phyloP scores from a whole-genome alignment of 1,140 invertebrate species.

The Drosophila triauraria region DNA sequence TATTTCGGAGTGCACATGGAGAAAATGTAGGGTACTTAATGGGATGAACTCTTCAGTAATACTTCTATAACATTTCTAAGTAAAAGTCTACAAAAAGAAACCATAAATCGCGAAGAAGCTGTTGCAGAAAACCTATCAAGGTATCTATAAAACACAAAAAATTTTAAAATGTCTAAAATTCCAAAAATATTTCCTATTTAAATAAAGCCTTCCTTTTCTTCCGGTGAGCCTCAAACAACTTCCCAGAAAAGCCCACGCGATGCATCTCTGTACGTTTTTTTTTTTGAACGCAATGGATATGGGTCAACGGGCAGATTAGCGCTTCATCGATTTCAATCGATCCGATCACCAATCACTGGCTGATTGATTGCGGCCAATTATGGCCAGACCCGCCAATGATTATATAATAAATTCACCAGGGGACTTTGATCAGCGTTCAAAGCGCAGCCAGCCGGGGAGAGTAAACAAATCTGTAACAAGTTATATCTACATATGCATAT shows the following conservation, averaged over 20 bases:
- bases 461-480: conserved; percentile 74
- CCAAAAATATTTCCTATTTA: neutral
- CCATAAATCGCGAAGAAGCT: neutral
- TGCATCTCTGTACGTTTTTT: neutral
- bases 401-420: conserved; percentile 77
- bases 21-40: neutral
- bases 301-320: conserved; percentile 77
- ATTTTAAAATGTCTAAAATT: neutral
- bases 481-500: conserved; percentile 40
- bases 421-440: conserved; percentile 74
- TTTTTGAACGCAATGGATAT: conserved; percentile 29
- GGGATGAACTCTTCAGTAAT: neutral
- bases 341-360: conserved; percentile 48
- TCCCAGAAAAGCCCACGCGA: neutral
- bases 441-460: conserved; percentile 24
- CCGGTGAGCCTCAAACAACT: too few species aligned
- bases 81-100: neutral
- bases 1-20: conserved; percentile 12
- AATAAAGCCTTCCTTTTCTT: too few species aligned
- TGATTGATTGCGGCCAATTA: conserved; percentile 78
- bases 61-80: neutral
- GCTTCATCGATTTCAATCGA: conserved; percentile 65
- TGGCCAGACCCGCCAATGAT: conserved; percentile 41
- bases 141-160: too few species aligned
- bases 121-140: too few species aligned